Conservation (phyloP, 64 coral and sea anemone genomes). For the Montipora efflorescens region DNA sequence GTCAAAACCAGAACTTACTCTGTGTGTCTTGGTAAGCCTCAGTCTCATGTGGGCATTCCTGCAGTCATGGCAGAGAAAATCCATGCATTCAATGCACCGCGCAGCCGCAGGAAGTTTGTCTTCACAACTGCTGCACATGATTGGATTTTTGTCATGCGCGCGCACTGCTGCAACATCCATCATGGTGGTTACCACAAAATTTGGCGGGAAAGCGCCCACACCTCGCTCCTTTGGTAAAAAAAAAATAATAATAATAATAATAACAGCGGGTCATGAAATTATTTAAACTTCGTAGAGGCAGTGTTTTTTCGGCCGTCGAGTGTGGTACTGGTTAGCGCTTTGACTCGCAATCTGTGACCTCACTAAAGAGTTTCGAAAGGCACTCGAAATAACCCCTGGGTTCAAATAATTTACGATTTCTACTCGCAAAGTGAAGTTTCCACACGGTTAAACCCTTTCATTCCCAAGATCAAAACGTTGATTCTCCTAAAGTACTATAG, state of each 20-base stretch:
- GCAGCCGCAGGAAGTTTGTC: constrained; percentile 97
- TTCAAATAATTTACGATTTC: too few relatives aligned
- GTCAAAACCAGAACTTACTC: constrained; percentile 43
- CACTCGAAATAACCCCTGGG: too few relatives aligned
- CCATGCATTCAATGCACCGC: constrained; percentile 98
- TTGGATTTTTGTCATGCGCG: constrained; percentile 91
- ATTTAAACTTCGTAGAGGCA: too few relatives aligned
- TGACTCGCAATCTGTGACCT: too few relatives aligned
- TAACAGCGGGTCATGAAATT: too few relatives aligned
- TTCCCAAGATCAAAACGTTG: too few relatives aligned
- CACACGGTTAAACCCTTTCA: too few relatives aligned
- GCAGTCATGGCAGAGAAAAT: constrained; percentile 96
- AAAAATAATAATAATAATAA: neutral
- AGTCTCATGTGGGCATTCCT: constrained; percentile 97
- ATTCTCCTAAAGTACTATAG: too few relatives aligned
- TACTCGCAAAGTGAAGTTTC: too few relatives aligned
- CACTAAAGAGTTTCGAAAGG: too few relatives aligned
- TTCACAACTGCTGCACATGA: constrained; percentile 98
- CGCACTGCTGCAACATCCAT: constrained; percentile 96
- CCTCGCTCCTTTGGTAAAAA: constrained; percentile 81
- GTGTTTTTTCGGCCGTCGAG: too few relatives aligned
- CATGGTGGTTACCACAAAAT: constrained; percentile 99
- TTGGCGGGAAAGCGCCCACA: constrained; percentile 89
- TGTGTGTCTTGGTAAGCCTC: constrained; percentile 92
- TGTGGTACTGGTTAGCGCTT: too few relatives aligned